Percentiles rank a stretch among this genome's conserved stretches.
Conservation (phyloP, 2,113 vertebrate genomes). For the Lathamus discolor region DNA sequence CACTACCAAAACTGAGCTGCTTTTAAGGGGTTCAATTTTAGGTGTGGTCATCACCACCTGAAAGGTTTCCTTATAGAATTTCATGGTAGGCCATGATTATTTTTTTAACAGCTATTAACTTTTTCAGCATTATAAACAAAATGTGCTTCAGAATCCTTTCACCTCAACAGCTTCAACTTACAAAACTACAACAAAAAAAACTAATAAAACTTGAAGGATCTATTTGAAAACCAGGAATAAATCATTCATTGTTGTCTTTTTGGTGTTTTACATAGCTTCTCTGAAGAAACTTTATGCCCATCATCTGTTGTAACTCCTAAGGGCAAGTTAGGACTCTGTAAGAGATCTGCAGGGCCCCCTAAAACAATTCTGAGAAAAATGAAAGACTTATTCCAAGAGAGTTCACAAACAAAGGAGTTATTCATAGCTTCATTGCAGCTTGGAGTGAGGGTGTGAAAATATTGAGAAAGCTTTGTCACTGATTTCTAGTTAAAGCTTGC, state of each 20-base stretch:
- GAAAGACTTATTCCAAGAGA: background rate
- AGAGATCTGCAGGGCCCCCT: background rate
- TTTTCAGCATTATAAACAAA: background rate
- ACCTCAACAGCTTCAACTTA: background rate
- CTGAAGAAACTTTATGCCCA: background rate
- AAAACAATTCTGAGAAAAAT: background rate
- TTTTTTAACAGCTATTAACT: background rate
- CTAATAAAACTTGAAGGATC: background rate
- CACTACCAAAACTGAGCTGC: background rate
- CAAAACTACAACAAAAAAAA: background rate
- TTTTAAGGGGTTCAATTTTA: background rate
- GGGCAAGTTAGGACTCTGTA: background rate
- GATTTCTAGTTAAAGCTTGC: slow-evolving; percentile 30
- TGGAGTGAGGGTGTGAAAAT: slow-evolving; percentile 18
- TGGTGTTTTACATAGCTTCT: background rate
- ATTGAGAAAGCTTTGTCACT: slow-evolving; percentile 17
- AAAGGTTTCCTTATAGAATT: background rate
- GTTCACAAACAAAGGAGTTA: slow-evolving; percentile 14
- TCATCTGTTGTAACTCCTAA: background rate
- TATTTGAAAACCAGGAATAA: background rate
- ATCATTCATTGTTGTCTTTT: background rate
- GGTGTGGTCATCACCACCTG: background rate
- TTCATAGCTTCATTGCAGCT: slow-evolving; percentile 1
- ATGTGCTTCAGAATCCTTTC: background rate
- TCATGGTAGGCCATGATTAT: background rate